Evolutionary conservation across 2,888 invertebrate genomes (phyloP), one percentile per base, ranked within the genome.

Genomic region (Eupithecia centaureata): DNA sequence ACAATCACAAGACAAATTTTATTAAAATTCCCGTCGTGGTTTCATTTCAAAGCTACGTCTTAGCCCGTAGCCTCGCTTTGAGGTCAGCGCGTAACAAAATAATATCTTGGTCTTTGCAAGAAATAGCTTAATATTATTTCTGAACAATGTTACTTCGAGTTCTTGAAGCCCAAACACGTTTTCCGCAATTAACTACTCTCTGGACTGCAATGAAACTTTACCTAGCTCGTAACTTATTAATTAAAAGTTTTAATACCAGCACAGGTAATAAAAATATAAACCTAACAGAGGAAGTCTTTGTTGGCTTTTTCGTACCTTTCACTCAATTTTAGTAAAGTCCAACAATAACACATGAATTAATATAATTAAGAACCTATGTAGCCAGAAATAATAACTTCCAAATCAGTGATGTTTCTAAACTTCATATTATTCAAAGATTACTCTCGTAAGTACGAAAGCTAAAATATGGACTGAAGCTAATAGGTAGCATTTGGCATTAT

Each of bases 81-180:
- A 57, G 42, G 56, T 33, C 25, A 65, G 54, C n/a, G 58, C 51
- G 57, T 58, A 62, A 57, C 66, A 57, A 61, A 61, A 61, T 54
- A 57, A 56, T 56, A 28, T n/a, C 28, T 30, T 28, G 15, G 18
- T 12, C 18, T 30, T 33, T 33, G 57, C 18, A 30, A 32, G 10
- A n/a, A 56, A 56, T 52, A 52, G 27, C 52, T 52, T 27, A 15
- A 27, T 52, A 52, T 52, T 54, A 67, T 67, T 64, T 58, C 61
- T 64, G 42, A 56, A 66, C 61, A 67, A 59, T 65, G 42, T 67
- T 63, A 33, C 64, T 65, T 54, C 56, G 47, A 65, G 65, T 56
- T 71, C 60, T 61, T 68, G 64, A 73, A 73, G 65, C 72, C 70
- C 71, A 63, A 75, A 66, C 73, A 72, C 73, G 72, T 70, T 66